Conservation (phyloP, 2,113 vertebrate genomes). For the Trogon surrucura region DNA sequence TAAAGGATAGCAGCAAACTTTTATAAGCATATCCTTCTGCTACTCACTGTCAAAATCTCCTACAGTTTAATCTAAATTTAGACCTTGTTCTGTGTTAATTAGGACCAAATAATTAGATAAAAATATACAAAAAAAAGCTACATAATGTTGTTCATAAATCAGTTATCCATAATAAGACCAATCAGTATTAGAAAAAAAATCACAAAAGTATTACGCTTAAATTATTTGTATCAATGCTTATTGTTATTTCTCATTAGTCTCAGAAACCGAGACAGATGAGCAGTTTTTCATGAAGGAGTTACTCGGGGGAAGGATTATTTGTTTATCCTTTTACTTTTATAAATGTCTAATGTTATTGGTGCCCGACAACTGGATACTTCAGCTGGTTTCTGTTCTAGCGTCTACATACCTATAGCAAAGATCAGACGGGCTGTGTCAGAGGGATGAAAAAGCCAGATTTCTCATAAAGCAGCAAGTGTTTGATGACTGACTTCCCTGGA, state of each 20-base stretch:
- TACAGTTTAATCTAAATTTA: not conserved
- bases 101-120: not conserved
- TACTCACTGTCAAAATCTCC: not conserved
- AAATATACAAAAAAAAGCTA: not conserved
- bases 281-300: not conserved
- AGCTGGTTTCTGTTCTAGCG: not conserved
- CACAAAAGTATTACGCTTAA: not conserved
- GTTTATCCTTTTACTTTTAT: not conserved
- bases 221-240: not conserved
- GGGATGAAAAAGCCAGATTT: slow-evolving; percentile 30
- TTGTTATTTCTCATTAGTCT: not conserved
- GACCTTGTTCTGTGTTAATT: not conserved
- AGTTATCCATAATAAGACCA: not conserved
- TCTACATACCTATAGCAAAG: not conserved
- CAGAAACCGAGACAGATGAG: not conserved
- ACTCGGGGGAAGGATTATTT: not conserved
- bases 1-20: not conserved
- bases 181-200: not conserved
- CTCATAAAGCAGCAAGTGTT: not conserved
- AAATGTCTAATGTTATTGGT: not conserved
- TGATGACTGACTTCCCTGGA: slow-evolving; percentile 18
- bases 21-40: not conserved
- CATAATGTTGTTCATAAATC: not conserved
- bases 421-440: not conserved
- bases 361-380: not conserved